Evolutionary conservation across 2,888 invertebrate species (phyloP).

Genomic region (Agapostemon virescens): DNA sequence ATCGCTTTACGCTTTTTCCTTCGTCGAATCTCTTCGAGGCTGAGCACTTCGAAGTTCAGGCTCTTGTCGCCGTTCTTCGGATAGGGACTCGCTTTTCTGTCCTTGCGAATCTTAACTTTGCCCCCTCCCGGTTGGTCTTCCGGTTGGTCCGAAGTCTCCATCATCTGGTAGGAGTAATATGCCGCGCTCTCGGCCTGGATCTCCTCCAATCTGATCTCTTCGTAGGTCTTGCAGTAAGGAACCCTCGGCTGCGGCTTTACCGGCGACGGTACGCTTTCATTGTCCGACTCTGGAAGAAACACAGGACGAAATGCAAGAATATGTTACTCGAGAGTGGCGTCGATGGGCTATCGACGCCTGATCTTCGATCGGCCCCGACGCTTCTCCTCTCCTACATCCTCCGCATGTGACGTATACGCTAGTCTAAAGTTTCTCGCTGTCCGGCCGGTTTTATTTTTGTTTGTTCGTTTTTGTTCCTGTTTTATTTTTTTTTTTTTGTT

Average conservation of each 20-base stretch:
- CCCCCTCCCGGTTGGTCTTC: constrained; percentile 68
- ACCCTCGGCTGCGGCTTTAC: constrained; percentile 80
- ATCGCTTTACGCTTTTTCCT: constrained; percentile 61
- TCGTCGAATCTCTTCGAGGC: constrained; percentile 81
- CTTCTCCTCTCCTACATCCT: background rate
- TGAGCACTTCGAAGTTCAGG: constrained; percentile 81
- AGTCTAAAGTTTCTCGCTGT: background rate
- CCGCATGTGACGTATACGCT: background rate
- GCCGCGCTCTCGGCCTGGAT: constrained; percentile 88
- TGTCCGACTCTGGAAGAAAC: constrained; percentile 89
- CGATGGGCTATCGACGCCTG: constrained; percentile 16
- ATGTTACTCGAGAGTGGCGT: constrained; percentile 16
- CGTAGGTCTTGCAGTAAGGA: constrained; percentile 83
- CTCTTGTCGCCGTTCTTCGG: constrained; percentile 41
- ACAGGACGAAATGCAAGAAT: constrained; percentile 53
- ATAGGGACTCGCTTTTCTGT: constrained; percentile 58
- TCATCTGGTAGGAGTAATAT: constrained; percentile 85
- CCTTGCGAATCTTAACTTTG: constrained; percentile 71
- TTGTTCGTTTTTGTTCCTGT: background rate
- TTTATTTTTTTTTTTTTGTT: background rate
- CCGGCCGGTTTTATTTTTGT: background rate
- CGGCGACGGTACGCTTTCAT: constrained; percentile 87
- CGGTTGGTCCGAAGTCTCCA: constrained; percentile 59
- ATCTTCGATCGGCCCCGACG: constrained; percentile 15
- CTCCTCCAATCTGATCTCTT: constrained; percentile 86